A percentile compares a stretch with the other conserved stretches of the same genome.
Conservation (phyloP, 2,113 vertebrate genomes). For the Barnardius zonarius region DNA sequence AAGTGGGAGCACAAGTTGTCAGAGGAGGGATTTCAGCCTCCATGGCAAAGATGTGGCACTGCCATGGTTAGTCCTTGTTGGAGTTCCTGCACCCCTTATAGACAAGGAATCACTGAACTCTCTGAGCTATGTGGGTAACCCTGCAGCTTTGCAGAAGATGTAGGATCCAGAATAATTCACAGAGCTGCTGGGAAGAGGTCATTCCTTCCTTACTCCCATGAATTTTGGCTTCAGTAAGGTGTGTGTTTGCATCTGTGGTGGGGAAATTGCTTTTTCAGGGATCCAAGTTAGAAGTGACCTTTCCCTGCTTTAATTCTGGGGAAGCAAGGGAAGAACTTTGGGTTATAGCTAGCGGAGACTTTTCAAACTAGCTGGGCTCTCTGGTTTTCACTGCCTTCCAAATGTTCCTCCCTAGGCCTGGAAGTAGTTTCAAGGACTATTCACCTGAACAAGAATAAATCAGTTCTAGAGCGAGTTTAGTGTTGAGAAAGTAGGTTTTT, state of each 20-base stretch:
- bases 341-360: not conserved
- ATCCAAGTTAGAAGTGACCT: not conserved
- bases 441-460: not conserved
- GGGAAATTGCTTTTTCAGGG: not conserved
- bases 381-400: not conserved
- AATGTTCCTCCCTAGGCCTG: not conserved
- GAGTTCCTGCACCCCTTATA: not conserved
- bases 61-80: not conserved
- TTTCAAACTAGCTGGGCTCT: not conserved
- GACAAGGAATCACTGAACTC: not conserved
- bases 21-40: not conserved
- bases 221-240: not conserved
- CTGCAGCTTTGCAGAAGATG: not conserved
- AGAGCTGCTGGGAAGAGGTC: not conserved
- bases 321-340: not conserved
- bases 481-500: not conserved
- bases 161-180: not conserved
- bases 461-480: not conserved
- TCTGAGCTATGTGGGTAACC: not conserved
- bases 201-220: not conserved
- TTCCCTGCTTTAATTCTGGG: not conserved
- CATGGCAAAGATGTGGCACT: not conserved
- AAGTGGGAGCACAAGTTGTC: not conserved
- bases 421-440: not conserved
- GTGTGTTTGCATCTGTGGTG: not conserved